Base-by-base conservation (phyloP, 2,113 vertebrate genomes). In the Anarrhichthys ocellatus region DNA sequence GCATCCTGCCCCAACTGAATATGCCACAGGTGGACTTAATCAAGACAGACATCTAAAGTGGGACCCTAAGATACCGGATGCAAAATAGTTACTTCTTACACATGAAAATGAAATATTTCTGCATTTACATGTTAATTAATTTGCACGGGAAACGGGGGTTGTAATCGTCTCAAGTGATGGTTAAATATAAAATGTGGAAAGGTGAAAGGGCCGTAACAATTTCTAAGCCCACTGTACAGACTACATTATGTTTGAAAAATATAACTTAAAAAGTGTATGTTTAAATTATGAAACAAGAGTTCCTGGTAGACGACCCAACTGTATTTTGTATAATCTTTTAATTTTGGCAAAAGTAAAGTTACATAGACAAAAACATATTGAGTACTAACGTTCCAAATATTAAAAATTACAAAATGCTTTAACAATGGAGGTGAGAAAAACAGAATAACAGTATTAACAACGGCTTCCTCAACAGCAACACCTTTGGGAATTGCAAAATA, bases 381-480 rank as follows among this genome's bases (percentile, higher is more conserved):
- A 84, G 64, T 76, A 29, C 24, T 73, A 52, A 3, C 27, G 8
- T 73, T 77, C 3, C 11, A 81, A 69, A 61, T 42, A 1, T 61
- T 87, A 84, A 84, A 89, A 87, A 82, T 68, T 59, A 88, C 59
- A 82, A 90, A 79, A 54, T 62, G 36, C 24, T 87, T 85, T 78
- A 70, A 34, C 58, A 80, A 11, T 62, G 17, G 18, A 81, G 3
- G 9, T 7, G 14, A 9, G 7, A 34, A 18, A 18, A 2, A 58
- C 17, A 67, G 54, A 79, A 15, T 2, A 22, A 15, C 3, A 22
- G 54, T 34, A 48, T n/a, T 38, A 71, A 34, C 9, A 73, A 46
- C 2, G 0, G 2, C 24, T 65, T 70, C 5, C 29, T 54, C 5
- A 46, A 70, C 22, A 44, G 27, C 24, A 52, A 63, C n/a, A 11